Conservation (phyloP, 2,888 invertebrate genomes). For the Drosophila merina region DNA sequence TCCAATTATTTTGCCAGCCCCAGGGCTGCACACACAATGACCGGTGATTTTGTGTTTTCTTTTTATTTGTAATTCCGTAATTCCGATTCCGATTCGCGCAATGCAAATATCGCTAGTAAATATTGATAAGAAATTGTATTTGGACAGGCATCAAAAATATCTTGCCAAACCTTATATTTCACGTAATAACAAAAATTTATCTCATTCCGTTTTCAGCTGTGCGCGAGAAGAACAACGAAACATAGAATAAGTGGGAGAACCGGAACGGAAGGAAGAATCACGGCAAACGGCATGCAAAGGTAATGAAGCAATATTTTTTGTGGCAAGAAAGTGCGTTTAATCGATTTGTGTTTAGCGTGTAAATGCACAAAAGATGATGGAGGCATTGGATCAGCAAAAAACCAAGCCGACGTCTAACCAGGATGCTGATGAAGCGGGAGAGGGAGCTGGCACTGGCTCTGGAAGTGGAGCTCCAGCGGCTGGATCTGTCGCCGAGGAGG, state of each 20-base stretch:
- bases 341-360: conserved; percentile 54
- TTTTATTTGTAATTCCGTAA: conserved; percentile 3
- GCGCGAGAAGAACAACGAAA: conserved; percentile 9
- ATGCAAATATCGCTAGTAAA: not conserved
- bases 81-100: not conserved
- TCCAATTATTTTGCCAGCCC: conserved; percentile 63
- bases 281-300: conserved; percentile 69
- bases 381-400: conserved; percentile 70
- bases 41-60: conserved; percentile 35
- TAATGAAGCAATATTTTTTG: conserved; percentile 39
- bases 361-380: conserved; percentile 79
- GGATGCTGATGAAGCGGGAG: conserved; percentile 34
- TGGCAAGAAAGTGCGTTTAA: conserved; percentile 29
- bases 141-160: not conserved
- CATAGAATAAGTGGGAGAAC: conserved; percentile 36
- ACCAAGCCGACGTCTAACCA: conserved; percentile 58
- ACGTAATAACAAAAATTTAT: conserved; percentile 7
- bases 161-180: conserved; percentile 23
- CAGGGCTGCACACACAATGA: conserved; percentile 52
- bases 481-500: conserved; percentile 38
- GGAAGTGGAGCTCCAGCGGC: conserved; percentile 11
- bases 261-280: conserved; percentile 53
- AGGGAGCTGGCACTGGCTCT: conserved; percentile 5
- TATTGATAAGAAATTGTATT: not conserved
- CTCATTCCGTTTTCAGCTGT: conserved; percentile 37